Conservation (phyloP, 2,797 vertebrate genomes). For the Rousettus madagascariensis region DNA sequence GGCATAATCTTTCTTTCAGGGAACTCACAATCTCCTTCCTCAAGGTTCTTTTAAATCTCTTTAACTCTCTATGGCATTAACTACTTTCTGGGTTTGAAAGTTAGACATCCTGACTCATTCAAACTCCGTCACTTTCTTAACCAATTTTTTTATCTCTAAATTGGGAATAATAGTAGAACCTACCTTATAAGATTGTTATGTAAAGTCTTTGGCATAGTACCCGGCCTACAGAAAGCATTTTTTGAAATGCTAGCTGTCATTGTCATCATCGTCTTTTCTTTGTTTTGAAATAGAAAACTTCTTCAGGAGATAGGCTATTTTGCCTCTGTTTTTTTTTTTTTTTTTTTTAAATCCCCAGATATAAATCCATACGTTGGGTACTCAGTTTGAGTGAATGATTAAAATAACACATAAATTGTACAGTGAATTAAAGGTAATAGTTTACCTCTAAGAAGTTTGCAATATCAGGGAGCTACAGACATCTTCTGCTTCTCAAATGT, state of each 20-base stretch:
- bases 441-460: neutral
- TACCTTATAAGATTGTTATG: neutral
- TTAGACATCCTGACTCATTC: neutral
- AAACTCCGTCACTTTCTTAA: neutral
- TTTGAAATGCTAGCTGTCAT: neutral
- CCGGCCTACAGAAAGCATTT: neutral
- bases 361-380: neutral
- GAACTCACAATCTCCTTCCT: neutral
- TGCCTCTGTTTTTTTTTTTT: neutral
- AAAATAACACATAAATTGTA: neutral
- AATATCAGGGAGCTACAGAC: neutral
- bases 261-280: neutral
- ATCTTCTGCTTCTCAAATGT: neutral
- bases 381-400: neutral
- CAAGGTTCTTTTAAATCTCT: neutral
- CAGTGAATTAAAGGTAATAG: neutral
- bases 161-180: neutral
- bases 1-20: neutral
- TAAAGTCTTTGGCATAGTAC: neutral
- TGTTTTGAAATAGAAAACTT: neutral
- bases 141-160: neutral
- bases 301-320: neutral
- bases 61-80: neutral
- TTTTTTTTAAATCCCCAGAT: neutral
- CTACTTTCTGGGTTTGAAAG: neutral